These are phyloP conservation scores for Aurelia coerulea DNA, from an alignment of 30 jellyfish, hydroid and myxozoan species.

Conservation along the genomic window DNA sequence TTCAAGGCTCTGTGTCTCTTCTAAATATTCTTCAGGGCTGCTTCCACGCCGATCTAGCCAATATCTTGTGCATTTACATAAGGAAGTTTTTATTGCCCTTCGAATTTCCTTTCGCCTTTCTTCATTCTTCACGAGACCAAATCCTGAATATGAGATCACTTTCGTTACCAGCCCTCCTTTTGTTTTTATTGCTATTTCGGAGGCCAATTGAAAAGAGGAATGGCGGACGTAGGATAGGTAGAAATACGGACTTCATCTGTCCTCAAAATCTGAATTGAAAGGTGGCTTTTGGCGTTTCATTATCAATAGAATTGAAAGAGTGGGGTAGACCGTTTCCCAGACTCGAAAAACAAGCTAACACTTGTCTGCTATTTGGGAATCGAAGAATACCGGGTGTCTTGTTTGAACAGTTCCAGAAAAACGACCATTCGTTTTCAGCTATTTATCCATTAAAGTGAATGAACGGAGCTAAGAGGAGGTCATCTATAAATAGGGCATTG, in stretches of 20 bases:
- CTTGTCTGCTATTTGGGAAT: too few species aligned
- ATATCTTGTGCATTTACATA: background rate
- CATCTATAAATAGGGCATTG: too few species aligned
- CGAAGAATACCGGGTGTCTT: too few species aligned
- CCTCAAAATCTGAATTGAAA: background rate
- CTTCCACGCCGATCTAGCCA: background rate
- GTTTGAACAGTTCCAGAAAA: too few species aligned
- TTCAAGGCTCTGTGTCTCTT: background rate
- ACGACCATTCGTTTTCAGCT: too few species aligned
- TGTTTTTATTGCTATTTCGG: background rate
- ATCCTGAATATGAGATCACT: conserved; percentile 38
- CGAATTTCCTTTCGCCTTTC: background rate
- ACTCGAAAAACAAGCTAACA: too few species aligned
- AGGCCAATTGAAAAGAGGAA: background rate
- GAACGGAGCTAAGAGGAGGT: too few species aligned
- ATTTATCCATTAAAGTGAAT: too few species aligned
- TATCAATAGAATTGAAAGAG: background rate
- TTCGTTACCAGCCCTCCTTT: conserved; percentile 40
- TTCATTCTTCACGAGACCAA: conserved; percentile 31
- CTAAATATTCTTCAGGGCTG: background rate
- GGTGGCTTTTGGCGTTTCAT: too few species aligned
- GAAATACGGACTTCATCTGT: background rate
- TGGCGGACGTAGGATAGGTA: background rate
- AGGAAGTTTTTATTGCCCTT: background rate
- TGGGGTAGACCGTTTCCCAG: too few species aligned